Conservation (phyloP, 2,797 vertebrate species). For the Knipowitschia caucasica region DNA sequence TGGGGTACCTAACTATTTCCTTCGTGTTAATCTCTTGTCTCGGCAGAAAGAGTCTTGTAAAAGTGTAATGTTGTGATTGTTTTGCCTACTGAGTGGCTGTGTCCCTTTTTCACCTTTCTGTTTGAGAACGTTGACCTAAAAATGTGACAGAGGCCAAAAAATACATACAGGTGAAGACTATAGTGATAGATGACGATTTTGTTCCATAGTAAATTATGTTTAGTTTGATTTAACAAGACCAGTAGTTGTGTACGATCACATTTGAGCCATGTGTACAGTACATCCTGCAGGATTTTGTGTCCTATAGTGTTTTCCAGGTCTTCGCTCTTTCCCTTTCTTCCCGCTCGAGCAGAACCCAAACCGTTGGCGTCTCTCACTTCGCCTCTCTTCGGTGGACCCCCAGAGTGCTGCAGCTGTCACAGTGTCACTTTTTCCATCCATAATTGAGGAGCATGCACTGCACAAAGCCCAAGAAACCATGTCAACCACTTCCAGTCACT, state of each 20-base stretch:
- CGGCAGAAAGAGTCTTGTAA: too few species aligned
- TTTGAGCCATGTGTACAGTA: constrained; percentile 2
- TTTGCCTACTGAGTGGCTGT: too few species aligned
- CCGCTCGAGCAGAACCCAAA: constrained; percentile 53
- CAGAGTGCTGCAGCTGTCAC: constrained; percentile 73
- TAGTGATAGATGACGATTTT: too few species aligned
- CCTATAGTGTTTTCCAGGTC: constrained; percentile 44
- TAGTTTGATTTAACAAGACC: constrained; percentile 70
- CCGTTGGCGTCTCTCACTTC: constrained; percentile 14
- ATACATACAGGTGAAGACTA: too few species aligned
- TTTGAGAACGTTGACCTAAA: too few species aligned
- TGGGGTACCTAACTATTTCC: too few species aligned
- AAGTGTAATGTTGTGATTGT: too few species aligned
- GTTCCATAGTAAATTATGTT: too few species aligned
- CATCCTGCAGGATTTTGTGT: constrained; percentile 19
- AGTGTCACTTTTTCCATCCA: constrained; percentile 71
- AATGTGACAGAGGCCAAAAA: too few species aligned
- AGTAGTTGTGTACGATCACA: constrained; percentile 21
- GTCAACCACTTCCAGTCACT: constrained; percentile 72
- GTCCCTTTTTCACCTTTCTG: too few species aligned
- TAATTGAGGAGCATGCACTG: constrained; percentile 68
- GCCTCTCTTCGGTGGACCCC: constrained; percentile 41
- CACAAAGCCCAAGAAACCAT: constrained; percentile 72
- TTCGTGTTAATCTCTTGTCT: too few species aligned
- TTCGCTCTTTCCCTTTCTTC: constrained; percentile 50